Conservation (phyloP, 1,140 invertebrate genomes). For the Berghia stephanieae region DNA sequence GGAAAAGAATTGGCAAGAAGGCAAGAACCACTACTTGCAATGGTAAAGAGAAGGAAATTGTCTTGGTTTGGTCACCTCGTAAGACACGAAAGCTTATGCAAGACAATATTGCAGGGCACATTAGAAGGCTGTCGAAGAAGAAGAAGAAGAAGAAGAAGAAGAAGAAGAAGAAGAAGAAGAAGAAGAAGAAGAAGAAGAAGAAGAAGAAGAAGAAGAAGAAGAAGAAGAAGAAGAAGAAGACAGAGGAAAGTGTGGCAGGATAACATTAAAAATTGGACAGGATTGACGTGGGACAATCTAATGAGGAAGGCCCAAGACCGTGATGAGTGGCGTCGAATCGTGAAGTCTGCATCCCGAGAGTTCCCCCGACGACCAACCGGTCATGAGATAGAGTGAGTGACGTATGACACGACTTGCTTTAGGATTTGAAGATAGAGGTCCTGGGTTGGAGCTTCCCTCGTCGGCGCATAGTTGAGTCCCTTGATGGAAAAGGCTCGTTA, state of each 20-base stretch:
- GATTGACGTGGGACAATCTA: too few species aligned
- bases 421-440: neutral
- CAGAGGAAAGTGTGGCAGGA: too few species aligned
- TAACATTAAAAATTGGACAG: too few species aligned
- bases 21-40: neutral
- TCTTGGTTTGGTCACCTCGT: neutral
- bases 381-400: neutral
- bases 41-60: neutral
- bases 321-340: too few species aligned
- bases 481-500: too few species aligned
- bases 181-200: neutral
- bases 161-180: neutral
- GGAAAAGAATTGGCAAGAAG: neutral
- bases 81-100: neutral
- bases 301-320: too few species aligned
- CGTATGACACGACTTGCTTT: neutral
- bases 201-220: neutral
- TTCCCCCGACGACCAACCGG: too few species aligned
- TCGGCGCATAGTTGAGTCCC: too few species aligned
- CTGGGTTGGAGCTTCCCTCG: too few species aligned
- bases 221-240: neutral
- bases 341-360: too few species aligned
- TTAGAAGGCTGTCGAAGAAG: neutral
- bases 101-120: neutral
- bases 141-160: neutral